These are phyloP conservation scores for Ceyx margarethae DNA, from an alignment of 2,113 vertebrate species.

Conservation along the genomic window DNA sequence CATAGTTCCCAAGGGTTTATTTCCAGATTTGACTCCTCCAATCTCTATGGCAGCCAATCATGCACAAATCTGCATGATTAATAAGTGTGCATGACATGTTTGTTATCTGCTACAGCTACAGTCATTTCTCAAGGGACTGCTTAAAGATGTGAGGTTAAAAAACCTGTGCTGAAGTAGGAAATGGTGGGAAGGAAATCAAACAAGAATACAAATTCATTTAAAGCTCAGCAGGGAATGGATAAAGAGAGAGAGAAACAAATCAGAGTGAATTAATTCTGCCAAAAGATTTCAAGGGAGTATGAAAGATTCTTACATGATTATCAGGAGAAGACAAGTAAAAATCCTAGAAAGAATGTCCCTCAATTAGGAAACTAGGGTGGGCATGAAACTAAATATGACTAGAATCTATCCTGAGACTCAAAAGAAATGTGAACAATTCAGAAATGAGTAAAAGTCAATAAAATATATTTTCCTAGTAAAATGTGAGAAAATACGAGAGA, in stretches of 20 bases:
- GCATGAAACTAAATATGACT: slow-evolving; percentile 15
- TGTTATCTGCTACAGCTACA: background rate
- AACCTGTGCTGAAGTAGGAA: background rate
- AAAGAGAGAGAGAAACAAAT: background rate
- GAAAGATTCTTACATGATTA: background rate
- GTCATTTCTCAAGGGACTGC: background rate
- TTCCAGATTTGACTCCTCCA: background rate
- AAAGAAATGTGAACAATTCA: background rate
- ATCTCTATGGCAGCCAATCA: background rate
- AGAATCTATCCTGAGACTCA: background rate
- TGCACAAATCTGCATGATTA: background rate
- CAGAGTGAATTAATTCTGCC: slow-evolving; percentile 17
- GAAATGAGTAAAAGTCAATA: background rate
- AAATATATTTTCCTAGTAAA: background rate
- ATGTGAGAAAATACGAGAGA: background rate
- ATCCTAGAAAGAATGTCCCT: background rate
- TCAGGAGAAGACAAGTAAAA: background rate
- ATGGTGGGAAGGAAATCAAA: background rate
- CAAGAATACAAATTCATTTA: slow-evolving; percentile 38
- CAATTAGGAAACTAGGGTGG: slow-evolving; percentile 37
- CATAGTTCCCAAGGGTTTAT: background rate
- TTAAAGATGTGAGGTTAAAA: slow-evolving; percentile 15
- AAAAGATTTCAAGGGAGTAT: slow-evolving; percentile 27
- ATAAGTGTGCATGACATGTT: background rate
- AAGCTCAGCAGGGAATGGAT: slow-evolving; percentile 30